Conservation (phyloP, 1,140 invertebrate species). For the Zaprionus vittiger region DNA sequence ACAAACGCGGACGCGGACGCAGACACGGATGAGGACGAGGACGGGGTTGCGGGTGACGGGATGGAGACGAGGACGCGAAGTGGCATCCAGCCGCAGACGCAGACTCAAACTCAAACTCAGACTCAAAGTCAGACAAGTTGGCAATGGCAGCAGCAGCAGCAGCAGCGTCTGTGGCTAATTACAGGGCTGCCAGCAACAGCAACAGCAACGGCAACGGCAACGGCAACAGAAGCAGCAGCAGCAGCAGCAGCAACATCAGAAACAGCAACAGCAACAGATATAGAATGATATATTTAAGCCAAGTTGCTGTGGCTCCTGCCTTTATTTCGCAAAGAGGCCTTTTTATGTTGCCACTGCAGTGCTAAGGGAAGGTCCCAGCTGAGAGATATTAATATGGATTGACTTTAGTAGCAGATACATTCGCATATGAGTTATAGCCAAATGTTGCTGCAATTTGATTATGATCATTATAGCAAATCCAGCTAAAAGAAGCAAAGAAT, state of each 20-base stretch:
- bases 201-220: slow-evolving; percentile 37
- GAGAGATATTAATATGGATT: slow-evolving; percentile 6
- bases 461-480: slow-evolving; percentile 3
- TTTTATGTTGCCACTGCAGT: slow-evolving; percentile 3
- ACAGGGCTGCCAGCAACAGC: slow-evolving; percentile 72
- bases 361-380: neutral
- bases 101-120: slow-evolving; percentile 25
- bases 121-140: slow-evolving; percentile 42
- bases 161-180: slow-evolving; percentile 73
- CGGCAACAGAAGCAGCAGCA: slow-evolving; percentile 47
- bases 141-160: slow-evolving; percentile 51
- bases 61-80: slow-evolving; percentile 53
- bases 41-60: slow-evolving; percentile 37
- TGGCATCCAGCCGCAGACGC: slow-evolving; percentile 42
- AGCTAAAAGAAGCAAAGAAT: neutral
- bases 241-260: slow-evolving; percentile 32
- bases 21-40: slow-evolving; percentile 25
- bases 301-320: slow-evolving; percentile 42
- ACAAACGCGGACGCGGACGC: slow-evolving; percentile 32
- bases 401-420: slow-evolving; percentile 4
- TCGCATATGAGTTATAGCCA: slow-evolving; percentile 9
- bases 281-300: slow-evolving; percentile 70
- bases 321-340: slow-evolving; percentile 43
- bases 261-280: slow-evolving; percentile 26
- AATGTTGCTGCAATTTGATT: slow-evolving; percentile 6